Percentiles rank a stretch among this genome's conserved stretches.
Conservation (phyloP, 2,113 vertebrate species). For the Noturus placidus region DNA sequence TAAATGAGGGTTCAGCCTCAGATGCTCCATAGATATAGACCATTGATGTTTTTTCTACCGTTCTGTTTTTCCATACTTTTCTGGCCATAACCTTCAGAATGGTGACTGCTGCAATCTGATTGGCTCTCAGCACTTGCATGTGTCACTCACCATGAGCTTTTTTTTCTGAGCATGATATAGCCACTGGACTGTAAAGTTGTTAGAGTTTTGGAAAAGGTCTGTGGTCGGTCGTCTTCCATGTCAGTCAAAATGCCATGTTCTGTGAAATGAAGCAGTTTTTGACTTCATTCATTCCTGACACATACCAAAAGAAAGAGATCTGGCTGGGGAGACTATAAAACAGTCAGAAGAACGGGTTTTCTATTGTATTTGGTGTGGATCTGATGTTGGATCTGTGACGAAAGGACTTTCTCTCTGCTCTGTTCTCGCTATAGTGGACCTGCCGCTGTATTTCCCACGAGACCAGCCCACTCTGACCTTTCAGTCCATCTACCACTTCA, state of each 20-base stretch:
- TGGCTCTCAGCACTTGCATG: background rate
- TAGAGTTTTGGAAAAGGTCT: background rate
- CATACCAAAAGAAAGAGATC: no score
- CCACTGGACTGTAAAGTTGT: background rate
- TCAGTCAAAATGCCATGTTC: background rate
- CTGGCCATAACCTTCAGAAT: background rate
- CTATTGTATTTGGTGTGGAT: background rate
- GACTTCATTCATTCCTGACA: background rate
- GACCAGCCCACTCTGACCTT: slow-evolving; percentile 97
- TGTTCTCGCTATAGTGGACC: slow-evolving; percentile 81
- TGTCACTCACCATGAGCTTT: background rate
- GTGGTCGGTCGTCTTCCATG: background rate
- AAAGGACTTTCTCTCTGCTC: slow-evolving; percentile 37
- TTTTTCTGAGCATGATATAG: background rate
- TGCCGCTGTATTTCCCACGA: slow-evolving; percentile 94
- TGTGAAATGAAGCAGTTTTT: background rate
- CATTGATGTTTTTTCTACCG: rapidly evolving
- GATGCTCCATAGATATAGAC: background rate
- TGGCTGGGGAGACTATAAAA: background rate
- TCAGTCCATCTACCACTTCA: slow-evolving; percentile 98
- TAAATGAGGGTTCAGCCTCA: background rate
- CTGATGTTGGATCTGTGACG: background rate
- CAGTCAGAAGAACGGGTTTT: background rate
- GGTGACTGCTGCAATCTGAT: background rate
- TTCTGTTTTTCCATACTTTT: background rate